phyloP scores from a whole-genome alignment of 2,113 vertebrate genomes.

The Ctenodactylus gundi region DNA sequence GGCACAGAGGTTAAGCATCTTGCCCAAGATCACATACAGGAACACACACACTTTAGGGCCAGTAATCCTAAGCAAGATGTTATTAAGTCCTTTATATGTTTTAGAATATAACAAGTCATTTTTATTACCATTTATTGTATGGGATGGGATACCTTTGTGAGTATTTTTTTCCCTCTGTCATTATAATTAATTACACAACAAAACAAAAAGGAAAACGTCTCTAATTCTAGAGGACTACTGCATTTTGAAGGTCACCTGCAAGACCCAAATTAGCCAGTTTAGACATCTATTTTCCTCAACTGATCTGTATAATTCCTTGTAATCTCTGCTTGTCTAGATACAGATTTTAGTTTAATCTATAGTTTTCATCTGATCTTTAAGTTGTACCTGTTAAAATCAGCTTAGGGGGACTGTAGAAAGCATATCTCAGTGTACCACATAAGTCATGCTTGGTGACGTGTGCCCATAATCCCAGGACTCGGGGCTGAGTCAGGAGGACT shows the following conservation, averaged over 20 bases:
- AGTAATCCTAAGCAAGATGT: not conserved
- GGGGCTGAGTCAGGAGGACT: too few species aligned
- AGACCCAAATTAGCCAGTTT: not conserved
- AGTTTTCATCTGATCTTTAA: not conserved
- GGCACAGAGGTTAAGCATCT: not conserved
- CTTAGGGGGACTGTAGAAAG: too few species aligned
- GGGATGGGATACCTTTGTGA: not conserved
- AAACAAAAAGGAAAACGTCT: not conserved
- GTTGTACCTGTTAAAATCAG: not conserved
- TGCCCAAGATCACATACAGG: not conserved
- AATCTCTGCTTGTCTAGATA: not conserved
- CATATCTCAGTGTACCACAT: too few species aligned
- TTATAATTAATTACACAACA: not conserved
- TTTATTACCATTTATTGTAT: not conserved
- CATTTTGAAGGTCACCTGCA: not conserved
- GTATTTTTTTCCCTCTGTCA: not conserved
- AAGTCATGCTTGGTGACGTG: too few species aligned
- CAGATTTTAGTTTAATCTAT: not conserved
- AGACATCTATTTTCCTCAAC: not conserved
- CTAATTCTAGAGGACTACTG: not conserved
- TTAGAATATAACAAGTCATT: not conserved
- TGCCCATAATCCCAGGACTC: too few species aligned
- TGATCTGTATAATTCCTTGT: not conserved
- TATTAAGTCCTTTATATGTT: not conserved
- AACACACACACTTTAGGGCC: not conserved